Base-by-base conservation (phyloP, 2,888 invertebrate species). In the Pterostichus niger region DNA sequence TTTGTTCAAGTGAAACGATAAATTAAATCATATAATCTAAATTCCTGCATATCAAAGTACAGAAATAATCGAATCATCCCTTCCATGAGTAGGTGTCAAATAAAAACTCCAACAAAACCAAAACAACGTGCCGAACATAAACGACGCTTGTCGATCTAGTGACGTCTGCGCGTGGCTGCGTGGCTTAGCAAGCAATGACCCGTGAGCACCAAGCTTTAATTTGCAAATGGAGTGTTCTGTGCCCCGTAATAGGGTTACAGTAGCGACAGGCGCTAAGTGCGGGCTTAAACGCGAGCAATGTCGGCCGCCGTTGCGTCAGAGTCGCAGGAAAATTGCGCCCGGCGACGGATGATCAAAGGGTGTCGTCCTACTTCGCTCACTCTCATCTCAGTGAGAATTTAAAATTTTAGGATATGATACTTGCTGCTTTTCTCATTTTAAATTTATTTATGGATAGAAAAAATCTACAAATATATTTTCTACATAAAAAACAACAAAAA, bases 131-230 rank as follows among this genome's bases (percentile, higher is more conserved):
- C 9, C 64, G 64, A 64, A 35, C 64, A 64, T 35, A 64, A 64
- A 33, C 64, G 64, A 64, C 33, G 64, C 35, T 64, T 64, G 35
- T 64, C 64, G 64, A 64, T n/a, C 13, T n/a, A 13, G 64, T 35
- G 11, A 6, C n/a, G 35, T 35, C 64, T 33, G 33, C 64, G 64
- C 64, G 59, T 13, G 35, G 35, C 59, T 59, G 24, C 33, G 35
- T 35, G 13, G 68, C 44, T 71, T 71, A 71, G 68, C 68, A 71
- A 44, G 77, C 82, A 83, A 77, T 68, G 88, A 87, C 85, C 87
- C 87, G 88, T 88, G 89, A 89, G 88, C 88, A 87, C 87, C 87
- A 87, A 87, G 76, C 89, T 89, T 89, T 89, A 89, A 89, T 89
- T 89, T 89, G 88, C 88, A 89, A 89, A 89, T 89, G 88, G 89